Percentiles rank a stretch among this genome's conserved stretches.
Evolutionary conservation across 2,797 vertebrate genomes (phyloP).

Genomic region (Eospalax fontanierii): DNA sequence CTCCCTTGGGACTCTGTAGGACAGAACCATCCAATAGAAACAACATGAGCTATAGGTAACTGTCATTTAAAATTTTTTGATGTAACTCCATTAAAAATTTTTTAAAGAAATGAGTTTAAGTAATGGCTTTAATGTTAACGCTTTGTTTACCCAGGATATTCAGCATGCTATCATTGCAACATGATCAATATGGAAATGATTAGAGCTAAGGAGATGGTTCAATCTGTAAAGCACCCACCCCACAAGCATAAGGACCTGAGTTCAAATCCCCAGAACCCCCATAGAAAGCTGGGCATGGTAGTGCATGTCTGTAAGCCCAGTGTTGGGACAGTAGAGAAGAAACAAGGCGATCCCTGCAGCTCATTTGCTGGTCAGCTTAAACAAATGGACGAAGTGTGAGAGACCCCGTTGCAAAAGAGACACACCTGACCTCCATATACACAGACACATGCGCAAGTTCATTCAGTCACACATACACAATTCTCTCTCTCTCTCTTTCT

Average conservation of each 20-base stretch:
- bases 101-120: slow-evolving; percentile 38
- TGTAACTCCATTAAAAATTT: background rate
- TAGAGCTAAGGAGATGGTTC: background rate
- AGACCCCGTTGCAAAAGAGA: background rate
- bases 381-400: background rate
- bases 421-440: background rate
- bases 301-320: background rate
- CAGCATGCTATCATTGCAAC: background rate
- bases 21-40: background rate
- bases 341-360: background rate
- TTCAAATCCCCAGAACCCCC: background rate
- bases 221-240: background rate
- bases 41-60: background rate
- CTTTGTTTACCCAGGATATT: background rate
- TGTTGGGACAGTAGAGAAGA: background rate
- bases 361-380: no score
- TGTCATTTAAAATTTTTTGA: background rate
- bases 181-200: background rate
- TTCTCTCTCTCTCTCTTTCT: no score
- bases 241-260: background rate
- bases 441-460: no score
- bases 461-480: background rate
- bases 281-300: no score
- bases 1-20: background rate
- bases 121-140: background rate